These are phyloP conservation scores for Sicus ferrugineus DNA, from an alignment of 2,888 invertebrate genomes.

Conservation along the genomic window DNA sequence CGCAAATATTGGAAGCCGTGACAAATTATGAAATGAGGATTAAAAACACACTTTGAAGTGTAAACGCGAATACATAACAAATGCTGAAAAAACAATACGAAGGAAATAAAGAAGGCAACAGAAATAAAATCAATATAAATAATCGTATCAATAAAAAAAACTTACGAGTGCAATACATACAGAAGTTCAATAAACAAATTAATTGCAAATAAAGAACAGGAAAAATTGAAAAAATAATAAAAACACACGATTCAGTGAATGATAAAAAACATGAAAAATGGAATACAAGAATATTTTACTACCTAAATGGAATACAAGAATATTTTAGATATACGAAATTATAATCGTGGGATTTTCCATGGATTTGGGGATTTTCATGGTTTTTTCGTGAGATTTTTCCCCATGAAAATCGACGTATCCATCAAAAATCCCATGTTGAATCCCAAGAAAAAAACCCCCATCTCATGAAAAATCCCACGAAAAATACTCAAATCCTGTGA, in stretches of 20 bases:
- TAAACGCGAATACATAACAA: not conserved
- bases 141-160: not conserved
- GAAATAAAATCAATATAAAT: slow-evolving; percentile 13
- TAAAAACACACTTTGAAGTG: not conserved
- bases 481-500: not conserved
- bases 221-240: not conserved
- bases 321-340: too few relatives aligned
- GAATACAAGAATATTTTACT: not conserved
- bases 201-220: not conserved
- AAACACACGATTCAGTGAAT: not conserved
- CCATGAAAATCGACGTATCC: too few relatives aligned
- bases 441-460: too few relatives aligned
- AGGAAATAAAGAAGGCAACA: not conserved
- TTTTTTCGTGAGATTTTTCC: too few relatives aligned
- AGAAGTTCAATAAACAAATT: slow-evolving; percentile 16
- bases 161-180: not conserved
- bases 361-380: too few relatives aligned
- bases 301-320: too few relatives aligned
- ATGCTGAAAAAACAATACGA: not conserved
- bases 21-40: slow-evolving; percentile 23
- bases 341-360: too few relatives aligned
- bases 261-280: not conserved
- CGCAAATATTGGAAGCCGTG: not conserved
- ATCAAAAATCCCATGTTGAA: too few relatives aligned
- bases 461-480: too few relatives aligned